Percentiles rank a stretch among this genome's conserved stretches.
phyloP scores from a whole-genome alignment of 2,113 vertebrate species.

The Otocyon megalotis region DNA sequence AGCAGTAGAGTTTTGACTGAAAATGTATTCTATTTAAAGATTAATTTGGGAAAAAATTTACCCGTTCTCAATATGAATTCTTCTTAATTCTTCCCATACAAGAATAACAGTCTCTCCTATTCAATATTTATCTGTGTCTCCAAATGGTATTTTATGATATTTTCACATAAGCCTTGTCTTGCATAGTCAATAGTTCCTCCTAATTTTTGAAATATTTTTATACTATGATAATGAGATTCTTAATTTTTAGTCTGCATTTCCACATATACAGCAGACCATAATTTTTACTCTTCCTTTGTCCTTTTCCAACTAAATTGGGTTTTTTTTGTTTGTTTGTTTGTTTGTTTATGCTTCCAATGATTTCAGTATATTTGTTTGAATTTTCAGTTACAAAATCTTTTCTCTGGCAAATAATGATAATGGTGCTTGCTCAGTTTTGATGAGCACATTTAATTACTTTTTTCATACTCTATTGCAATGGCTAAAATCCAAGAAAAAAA shows the following conservation, averaged over 20 bases:
- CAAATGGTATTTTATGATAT: neutral
- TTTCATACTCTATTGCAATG: neutral
- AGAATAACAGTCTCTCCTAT: neutral
- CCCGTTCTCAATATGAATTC: neutral
- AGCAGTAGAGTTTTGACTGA: neutral
- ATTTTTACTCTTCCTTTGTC: neutral
- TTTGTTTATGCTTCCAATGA: neutral
- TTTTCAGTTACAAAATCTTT: neutral
- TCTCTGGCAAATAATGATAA: neutral
- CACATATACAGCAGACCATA: neutral
- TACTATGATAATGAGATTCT: neutral
- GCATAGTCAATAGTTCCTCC: neutral
- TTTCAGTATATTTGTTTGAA: conserved; percentile 16
- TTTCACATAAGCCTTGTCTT: neutral
- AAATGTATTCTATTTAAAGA: neutral
- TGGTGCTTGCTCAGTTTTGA: neutral
- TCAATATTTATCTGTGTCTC: neutral
- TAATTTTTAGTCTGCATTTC: neutral
- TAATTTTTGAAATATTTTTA: neutral
- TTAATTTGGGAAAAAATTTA: neutral
- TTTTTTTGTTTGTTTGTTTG: neutral
- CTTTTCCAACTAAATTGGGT: neutral
- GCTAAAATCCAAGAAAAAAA: conserved; percentile 8
- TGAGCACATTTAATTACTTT: neutral
- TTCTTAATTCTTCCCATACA: neutral